Evolutionary conservation across 1,140 invertebrate species (phyloP).

Genomic region (Mycetomoellerius zeteki): DNA sequence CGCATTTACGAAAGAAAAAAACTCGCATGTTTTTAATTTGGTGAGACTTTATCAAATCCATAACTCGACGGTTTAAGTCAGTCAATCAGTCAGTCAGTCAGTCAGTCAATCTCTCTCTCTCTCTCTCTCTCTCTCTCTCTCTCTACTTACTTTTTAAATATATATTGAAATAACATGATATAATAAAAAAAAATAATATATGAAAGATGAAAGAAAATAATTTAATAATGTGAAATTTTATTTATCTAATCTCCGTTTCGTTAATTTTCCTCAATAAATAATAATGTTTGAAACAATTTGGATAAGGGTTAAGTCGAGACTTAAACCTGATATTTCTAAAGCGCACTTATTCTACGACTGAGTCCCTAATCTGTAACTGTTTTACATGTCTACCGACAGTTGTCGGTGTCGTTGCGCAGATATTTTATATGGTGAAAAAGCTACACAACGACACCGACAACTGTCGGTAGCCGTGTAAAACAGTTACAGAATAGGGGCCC

Average conservation of each 20-base stretch:
- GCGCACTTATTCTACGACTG: conserved; percentile 1
- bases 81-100: no score
- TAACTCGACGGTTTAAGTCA: neutral
- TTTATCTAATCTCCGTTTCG: neutral
- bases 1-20: no score
- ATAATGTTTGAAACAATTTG: neutral
- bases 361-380: no score
- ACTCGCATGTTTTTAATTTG: neutral
- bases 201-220: neutral
- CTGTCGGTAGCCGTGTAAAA: no score
- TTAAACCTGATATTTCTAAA: conserved; percentile 18
- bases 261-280: conserved; percentile 4
- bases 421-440: no score
- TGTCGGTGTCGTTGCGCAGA: no score
- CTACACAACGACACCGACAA: no score
- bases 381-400: no score
- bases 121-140: neutral
- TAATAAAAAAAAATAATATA: neutral
- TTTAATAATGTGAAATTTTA: conserved; percentile 4
- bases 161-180: neutral
- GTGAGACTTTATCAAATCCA: neutral
- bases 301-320: neutral
- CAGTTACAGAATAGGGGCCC: no score
- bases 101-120: neutral
- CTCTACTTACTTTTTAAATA: neutral